Evolutionary conservation across 1,140 invertebrate species (phyloP), one percentile per base, ranked within the genome.

Genomic region (Conus betulinus): DNA sequence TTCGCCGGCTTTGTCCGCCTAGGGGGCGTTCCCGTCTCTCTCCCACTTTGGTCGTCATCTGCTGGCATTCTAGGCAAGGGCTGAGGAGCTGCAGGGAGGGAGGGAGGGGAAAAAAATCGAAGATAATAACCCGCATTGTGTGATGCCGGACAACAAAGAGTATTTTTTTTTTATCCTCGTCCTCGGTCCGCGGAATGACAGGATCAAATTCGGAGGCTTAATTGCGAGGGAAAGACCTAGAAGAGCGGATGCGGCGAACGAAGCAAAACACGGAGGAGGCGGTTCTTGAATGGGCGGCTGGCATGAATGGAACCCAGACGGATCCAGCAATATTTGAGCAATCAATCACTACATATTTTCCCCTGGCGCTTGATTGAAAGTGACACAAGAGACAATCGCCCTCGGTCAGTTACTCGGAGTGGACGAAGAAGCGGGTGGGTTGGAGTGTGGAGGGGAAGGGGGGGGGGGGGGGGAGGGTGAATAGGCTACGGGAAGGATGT

Each of bases 51-150:
- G 51, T 87, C 74, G 67, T 63, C 60, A 27, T 87, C 71, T 85
- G 84, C 84, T 85, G 84, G 84, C 84, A 85, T 85, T 60, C 84
- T 85, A 25, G n/a, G 67, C 53, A 25, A 74, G 63, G 39, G 15
- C 23, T 78, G 25, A 78, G 39, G 76, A 78, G 25, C 25, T 10
- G 39, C 25, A 78, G 76, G 17, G 39, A 7, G 71, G 23, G 4
- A n/a, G n/a, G 52, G 60, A 85, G 25, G 85, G 25, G 52, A 39
- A 78, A 78, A 76, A 87, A 87, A 87, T 87, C 27, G 85, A 78
- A 78, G 85, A 87, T 87, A 87, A 87, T 87, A 87, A 87, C 85
- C 85, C 85, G 85, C 85, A 87, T 87, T 78, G 85, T 78, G 85
- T 57, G 85, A 25, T 27, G 39, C n/a, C 74, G 15, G 23, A 20